phyloP scores from a whole-genome alignment of 2,888 invertebrate species.

The Morpho achilles region DNA sequence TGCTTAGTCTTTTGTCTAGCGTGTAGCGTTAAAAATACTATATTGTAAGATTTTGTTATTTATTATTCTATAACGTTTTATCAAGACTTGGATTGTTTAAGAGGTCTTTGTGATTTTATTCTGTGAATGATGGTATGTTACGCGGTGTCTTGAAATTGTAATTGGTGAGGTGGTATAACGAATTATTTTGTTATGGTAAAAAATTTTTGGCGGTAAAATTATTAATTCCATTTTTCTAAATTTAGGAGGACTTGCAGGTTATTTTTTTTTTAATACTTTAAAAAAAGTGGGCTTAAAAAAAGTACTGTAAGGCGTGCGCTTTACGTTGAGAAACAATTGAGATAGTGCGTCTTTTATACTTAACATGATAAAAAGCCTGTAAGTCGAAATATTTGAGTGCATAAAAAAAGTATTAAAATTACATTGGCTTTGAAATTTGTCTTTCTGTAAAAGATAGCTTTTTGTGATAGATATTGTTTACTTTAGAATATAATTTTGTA shows the following conservation, averaged over 20 bases:
- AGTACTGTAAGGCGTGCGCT: too few species aligned
- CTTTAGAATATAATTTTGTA: conserved; percentile 46
- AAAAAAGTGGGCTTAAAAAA: too few species aligned
- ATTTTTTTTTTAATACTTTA: too few species aligned
- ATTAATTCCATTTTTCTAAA: too few species aligned
- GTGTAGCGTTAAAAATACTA: conserved; percentile 44
- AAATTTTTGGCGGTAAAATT: too few species aligned
- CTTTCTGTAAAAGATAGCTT: conserved; percentile 36
- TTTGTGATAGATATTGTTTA: conserved; percentile 68
- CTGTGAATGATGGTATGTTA: conserved; percentile 38
- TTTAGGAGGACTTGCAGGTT: too few species aligned
- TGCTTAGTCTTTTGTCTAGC: conserved; percentile 66
- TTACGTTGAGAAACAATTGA: too few species aligned
- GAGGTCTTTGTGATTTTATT: conserved; percentile 54
- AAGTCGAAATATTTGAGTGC: too few species aligned
- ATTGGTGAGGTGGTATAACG: conserved; percentile 8
- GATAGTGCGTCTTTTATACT: too few species aligned
- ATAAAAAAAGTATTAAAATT: too few species aligned
- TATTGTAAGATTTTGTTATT: conserved; percentile 72
- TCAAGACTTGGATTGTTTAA: conserved; percentile 67
- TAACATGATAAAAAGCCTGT: too few species aligned
- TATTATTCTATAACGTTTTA: conserved; percentile 66
- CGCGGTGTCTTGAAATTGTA: conserved; percentile 10
- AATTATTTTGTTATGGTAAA: not conserved
- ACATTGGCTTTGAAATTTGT: too few species aligned